Evolutionary conservation across 2,888 invertebrate species (phyloP).

Genomic region (Abrostola triplasia): DNA sequence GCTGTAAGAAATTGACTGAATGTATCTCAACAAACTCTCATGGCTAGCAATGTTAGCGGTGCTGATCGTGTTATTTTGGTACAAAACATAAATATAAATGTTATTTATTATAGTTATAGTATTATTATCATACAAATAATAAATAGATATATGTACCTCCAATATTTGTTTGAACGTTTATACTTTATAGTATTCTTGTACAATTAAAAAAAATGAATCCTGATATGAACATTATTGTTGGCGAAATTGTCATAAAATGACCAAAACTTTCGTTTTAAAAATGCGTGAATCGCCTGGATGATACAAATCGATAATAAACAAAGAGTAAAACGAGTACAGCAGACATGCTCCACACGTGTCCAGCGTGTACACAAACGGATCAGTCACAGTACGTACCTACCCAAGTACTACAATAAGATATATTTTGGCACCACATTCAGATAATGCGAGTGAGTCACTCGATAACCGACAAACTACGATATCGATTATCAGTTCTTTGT

Average conservation of each 20-base stretch:
- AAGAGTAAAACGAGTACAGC: background rate
- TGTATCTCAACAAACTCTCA: slow-evolving; percentile 16
- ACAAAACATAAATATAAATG: slow-evolving; percentile 15
- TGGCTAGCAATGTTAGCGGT: slow-evolving; percentile 31
- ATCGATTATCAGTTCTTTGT: slow-evolving; percentile 56
- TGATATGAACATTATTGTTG: no score
- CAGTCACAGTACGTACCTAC: slow-evolving; percentile 21
- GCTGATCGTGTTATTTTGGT: slow-evolving; percentile 19
- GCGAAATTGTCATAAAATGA: no score
- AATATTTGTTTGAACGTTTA: background rate
- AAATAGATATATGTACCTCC: background rate
- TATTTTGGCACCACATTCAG: slow-evolving; percentile 64
- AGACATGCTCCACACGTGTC: slow-evolving; percentile 16
- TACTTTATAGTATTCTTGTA: no score
- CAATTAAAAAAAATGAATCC: no score
- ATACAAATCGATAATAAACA: background rate
- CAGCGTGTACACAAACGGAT: slow-evolving; percentile 17
- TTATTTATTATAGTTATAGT: slow-evolving; percentile 3
- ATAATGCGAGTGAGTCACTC: slow-evolving; percentile 61
- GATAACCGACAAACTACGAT: slow-evolving; percentile 45
- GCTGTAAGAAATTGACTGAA: slow-evolving; percentile 11
- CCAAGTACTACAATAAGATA: slow-evolving; percentile 38
- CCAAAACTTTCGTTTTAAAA: no score
- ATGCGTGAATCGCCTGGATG: background rate
- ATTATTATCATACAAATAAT: slow-evolving; percentile 15